Evolutionary conservation across 1,140 invertebrate species (phyloP), one percentile per base, ranked within the genome.

Genomic region (Bombus cullumanus): DNA sequence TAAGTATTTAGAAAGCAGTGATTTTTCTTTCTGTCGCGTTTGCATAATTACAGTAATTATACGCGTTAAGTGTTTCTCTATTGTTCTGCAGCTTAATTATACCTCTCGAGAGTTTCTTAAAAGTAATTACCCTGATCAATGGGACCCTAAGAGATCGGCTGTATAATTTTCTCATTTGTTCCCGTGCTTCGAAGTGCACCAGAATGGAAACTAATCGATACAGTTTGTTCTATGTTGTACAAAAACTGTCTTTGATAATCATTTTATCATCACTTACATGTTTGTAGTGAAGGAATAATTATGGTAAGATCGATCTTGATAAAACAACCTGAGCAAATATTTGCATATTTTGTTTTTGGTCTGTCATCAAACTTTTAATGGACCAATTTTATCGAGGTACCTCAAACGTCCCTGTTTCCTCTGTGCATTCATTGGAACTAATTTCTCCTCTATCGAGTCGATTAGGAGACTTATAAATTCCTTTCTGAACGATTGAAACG

Each of bases 91-190:
- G n/a, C 10, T 34, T 53, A 12, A 47, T 74, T 74, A 31, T 22
- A 53, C 28, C 15, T 9, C 15, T 10, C 28, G 9, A 25, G 15
- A 53, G 41, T 74, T 74, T 53, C n/a, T 25, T 34, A 53, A 74
- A 43, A 25, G 41, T 74, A 74, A 74, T 74, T 74, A 74, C 73
- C 5, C 41, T 74, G 31, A 74, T 74, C 73, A 34, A 53, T 74
- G n/a, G 31, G 0, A 13, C 6, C 10, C 2, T 31, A 25, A 47
- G 31, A 31, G 43, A 74, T 74, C 43, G 31, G 34, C 41, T n/a
- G 73, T 31, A 53, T 34, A 74, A 53, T 53, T 74, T 31, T 53
- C 43, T 71, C 25, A 31, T 39, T 71, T 31, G 71, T 13, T 43
- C 28, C 18, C 13, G 18, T 53, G 5, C 15, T n/a, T 22, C 18